These are phyloP conservation scores for Pseudococcus longispinus DNA, from an alignment of 2,888 invertebrate species.

Conservation along the genomic window DNA sequence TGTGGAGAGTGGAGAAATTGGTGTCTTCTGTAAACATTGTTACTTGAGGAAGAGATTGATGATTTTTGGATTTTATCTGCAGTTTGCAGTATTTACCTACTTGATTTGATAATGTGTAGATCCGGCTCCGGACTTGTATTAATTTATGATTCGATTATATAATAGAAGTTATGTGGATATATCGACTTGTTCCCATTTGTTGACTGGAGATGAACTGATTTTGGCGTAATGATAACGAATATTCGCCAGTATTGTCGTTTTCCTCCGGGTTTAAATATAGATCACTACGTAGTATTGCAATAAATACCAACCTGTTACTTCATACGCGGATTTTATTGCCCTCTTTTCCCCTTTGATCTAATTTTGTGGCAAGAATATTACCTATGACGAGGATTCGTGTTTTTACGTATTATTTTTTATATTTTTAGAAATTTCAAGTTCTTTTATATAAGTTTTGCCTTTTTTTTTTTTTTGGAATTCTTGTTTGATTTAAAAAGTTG, in stretches of 20 bases:
- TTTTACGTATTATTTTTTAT: too few species aligned
- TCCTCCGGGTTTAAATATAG: background rate
- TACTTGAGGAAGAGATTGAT: background rate
- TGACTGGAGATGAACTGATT: background rate
- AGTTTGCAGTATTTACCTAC: background rate
- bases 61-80: background rate
- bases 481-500: too few species aligned
- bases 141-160: background rate
- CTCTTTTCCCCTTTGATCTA: background rate
- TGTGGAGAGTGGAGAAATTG: background rate
- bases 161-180: background rate
- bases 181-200: background rate
- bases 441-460: too few species aligned
- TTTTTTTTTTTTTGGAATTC: too few species aligned
- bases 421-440: too few species aligned
- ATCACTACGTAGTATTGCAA: background rate
- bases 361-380: too few species aligned
- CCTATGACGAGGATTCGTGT: too few species aligned
- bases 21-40: background rate
- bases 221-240: background rate
- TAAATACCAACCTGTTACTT: background rate
- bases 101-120: background rate
- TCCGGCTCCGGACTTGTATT: background rate
- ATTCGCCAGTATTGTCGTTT: background rate
- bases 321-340: background rate